Base-by-base conservation (phyloP, 2,797 vertebrate species). In the Cyclopterus lumpus region DNA sequence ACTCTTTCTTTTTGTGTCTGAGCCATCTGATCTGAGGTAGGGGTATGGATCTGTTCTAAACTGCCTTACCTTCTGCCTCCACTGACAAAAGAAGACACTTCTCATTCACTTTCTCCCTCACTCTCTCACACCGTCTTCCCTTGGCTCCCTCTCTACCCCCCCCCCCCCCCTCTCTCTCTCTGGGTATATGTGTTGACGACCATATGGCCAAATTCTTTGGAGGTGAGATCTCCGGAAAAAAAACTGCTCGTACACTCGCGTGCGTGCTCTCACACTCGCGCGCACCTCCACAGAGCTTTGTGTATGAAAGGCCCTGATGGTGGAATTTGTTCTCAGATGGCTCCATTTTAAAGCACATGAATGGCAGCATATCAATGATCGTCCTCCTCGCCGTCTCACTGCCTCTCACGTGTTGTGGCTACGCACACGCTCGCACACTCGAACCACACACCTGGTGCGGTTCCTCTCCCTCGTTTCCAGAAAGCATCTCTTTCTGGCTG, bases 131-230 rank as follows among this genome's bases (percentile, higher is more conserved):
- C 69, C 69, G 58, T 67, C 81, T 71, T 79, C 75, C 75, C 72
- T 86, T 88, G 84, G 86, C 88, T 83, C 69, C 0, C 74, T 87
- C 59, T 79, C 78, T 77, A 59, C 80, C 79, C 58, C 11, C 44
- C 18, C 16, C 86, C 60, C 53, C 38, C 76, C 67, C 44, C 40
- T 80, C 73, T 81, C 64, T 75, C 71, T 80, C 65, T 83, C 72
- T 83, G 81, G 80, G 83, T 88, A 82, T 91, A 90, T 91, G 91
- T 91, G 88, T 89, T 92, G 85, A 91, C 72, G 82, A 92, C 92
- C 93, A 94, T 95, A 95, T 94, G 93, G 90, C 88, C 91, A 91
- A 94, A 95, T 91, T 89, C 88, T 93, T 93, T 91, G 83, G 92
- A 93, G 92, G 92, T 92, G 91, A 93, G 90, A 93, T 93, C 88